Evolutionary conservation across 2,888 invertebrate species (phyloP).

Genomic region (Ernsta delagoae): DNA sequence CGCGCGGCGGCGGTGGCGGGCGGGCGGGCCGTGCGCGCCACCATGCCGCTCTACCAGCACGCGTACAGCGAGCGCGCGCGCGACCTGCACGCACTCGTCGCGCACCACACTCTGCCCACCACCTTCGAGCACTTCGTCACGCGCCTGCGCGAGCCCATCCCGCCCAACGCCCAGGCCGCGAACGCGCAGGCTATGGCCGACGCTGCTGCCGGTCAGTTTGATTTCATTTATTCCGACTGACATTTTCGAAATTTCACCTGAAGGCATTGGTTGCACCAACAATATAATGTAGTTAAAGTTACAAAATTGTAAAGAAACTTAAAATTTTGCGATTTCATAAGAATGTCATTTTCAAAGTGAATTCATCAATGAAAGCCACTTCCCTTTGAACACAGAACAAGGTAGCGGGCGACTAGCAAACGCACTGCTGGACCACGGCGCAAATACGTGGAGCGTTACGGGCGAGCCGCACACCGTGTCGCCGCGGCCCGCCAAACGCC

Average conservation of each 20-base stretch:
- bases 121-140: conserved; percentile 94
- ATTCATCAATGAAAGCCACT: too few relatives aligned
- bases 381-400: conserved; percentile 56
- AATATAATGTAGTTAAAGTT: neutral
- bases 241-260: neutral
- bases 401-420: conserved; percentile 82
- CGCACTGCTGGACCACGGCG: conserved; percentile 85
- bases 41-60: conserved; percentile 95
- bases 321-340: too few relatives aligned
- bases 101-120: conserved; percentile 92
- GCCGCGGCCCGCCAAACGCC: conserved; percentile 88
- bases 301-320: too few relatives aligned
- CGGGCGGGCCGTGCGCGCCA: conserved; percentile 95
- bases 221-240: neutral
- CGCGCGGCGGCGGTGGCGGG: conserved; percentile 95
- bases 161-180: conserved; percentile 20
- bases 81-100: conserved; percentile 93
- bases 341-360: too few relatives aligned
- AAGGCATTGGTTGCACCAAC: neutral
- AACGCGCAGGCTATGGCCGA: neutral
- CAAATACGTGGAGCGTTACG: conserved; percentile 62
- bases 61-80: conserved; percentile 97
- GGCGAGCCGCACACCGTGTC: conserved; percentile 73
- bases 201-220: neutral
- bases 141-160: conserved; percentile 66